Percentiles rank a stretch among this genome's conserved stretches.
phyloP scores from a whole-genome alignment of 2,113 vertebrate genomes.

The Lophura nycthemera region DNA sequence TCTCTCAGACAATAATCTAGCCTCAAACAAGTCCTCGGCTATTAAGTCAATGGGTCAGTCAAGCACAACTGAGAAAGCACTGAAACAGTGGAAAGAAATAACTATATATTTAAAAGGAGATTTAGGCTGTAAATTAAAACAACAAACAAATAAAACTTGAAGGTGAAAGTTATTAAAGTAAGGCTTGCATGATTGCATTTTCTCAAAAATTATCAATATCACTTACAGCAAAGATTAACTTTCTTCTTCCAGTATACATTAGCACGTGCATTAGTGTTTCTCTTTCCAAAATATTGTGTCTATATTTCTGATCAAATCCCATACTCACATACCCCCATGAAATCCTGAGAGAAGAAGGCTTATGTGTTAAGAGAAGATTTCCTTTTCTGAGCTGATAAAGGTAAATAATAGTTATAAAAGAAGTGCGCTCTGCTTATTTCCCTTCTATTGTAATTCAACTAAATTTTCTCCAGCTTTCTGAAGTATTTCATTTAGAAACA shows the following conservation, averaged over 20 bases:
- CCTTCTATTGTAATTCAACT: neutral
- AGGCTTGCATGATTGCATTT: neutral
- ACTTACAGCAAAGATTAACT: neutral
- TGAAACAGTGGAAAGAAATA: neutral
- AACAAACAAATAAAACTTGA: neutral
- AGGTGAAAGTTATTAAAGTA: neutral
- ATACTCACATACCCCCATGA: neutral
- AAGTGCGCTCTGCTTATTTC: neutral
- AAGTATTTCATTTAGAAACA: neutral
- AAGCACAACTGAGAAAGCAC: neutral
- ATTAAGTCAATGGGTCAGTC: neutral
- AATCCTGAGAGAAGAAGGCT: neutral
- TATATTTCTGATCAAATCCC: neutral
- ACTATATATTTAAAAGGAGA: neutral
- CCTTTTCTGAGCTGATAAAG: neutral
- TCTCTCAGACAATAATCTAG: neutral
- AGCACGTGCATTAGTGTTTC: neutral
- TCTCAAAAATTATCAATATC: neutral
- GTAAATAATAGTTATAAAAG: neutral
- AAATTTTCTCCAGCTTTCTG: neutral
- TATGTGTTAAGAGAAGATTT: neutral
- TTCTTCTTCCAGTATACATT: rapidly evolving
- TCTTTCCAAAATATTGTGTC: neutral
- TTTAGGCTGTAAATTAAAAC: neutral
- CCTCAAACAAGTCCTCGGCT: neutral